phyloP scores from a whole-genome alignment of 1,140 invertebrate genomes.

The Drosophila teissieri region DNA sequence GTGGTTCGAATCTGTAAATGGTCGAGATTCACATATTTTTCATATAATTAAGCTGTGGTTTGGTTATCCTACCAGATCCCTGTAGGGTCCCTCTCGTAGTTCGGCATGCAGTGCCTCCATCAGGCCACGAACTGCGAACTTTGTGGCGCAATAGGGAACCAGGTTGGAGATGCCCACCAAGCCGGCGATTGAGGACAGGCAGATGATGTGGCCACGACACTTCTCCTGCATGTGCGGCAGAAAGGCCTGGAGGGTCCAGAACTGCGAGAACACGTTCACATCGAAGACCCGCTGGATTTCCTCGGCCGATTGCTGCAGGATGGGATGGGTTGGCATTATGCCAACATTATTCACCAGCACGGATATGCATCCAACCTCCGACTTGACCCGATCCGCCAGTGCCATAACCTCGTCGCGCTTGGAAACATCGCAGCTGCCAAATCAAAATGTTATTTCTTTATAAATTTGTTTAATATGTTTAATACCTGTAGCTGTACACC shows the following conservation, averaged over 20 bases:
- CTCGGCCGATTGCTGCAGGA: slow-evolving; percentile 86
- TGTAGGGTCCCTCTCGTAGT: slow-evolving; percentile 85
- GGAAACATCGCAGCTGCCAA: slow-evolving; percentile 89
- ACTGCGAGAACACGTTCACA: slow-evolving; percentile 90
- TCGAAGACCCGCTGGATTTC: slow-evolving; percentile 88
- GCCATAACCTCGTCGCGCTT: slow-evolving; percentile 86
- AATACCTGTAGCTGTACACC: slow-evolving; percentile 86
- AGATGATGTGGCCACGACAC: slow-evolving; percentile 92
- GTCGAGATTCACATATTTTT: background rate
- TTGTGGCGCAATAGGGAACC: slow-evolving; percentile 92
- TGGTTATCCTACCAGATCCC: slow-evolving; percentile 49
- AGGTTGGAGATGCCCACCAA: slow-evolving; percentile 89
- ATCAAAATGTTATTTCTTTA: background rate
- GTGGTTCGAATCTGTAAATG: slow-evolving; percentile 90
- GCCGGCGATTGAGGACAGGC: slow-evolving; percentile 92
- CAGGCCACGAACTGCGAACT: slow-evolving; percentile 91
- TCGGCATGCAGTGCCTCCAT: slow-evolving; percentile 91
- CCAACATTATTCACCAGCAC: slow-evolving; percentile 92
- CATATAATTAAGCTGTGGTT: too few relatives aligned
- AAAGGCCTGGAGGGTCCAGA: slow-evolving; percentile 92
- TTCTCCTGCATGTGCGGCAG: slow-evolving; percentile 90
- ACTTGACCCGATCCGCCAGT: slow-evolving; percentile 86
- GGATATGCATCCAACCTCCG: slow-evolving; percentile 88
- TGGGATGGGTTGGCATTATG: slow-evolving; percentile 89
- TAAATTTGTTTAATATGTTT: background rate